Conservation (phyloP, 2,113 vertebrate genomes). For the Albula goreensis region DNA sequence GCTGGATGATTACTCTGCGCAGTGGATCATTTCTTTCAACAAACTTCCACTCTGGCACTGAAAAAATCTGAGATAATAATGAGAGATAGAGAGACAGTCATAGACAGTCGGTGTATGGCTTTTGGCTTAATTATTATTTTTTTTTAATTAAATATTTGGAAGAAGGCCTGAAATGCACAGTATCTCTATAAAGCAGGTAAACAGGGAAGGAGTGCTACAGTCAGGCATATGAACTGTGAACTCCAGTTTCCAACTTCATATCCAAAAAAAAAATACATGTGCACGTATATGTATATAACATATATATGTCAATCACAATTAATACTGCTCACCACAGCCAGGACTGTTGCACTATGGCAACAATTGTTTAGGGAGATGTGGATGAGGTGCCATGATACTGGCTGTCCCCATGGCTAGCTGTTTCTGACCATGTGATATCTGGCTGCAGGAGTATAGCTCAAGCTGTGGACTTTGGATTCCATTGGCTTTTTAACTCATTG, state of each 20-base stretch:
- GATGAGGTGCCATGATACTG: background rate
- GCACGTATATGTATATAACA: too few relatives aligned
- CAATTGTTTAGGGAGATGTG: background rate
- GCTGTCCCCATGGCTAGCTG: background rate
- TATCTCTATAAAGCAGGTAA: background rate
- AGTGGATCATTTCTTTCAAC: background rate
- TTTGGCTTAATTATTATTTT: background rate
- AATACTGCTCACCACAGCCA: background rate
- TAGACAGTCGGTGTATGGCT: background rate
- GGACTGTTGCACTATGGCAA: background rate
- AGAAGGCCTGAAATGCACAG: background rate
- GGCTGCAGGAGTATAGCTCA: background rate
- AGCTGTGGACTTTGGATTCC: background rate
- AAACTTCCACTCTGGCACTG: background rate
- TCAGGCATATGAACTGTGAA: background rate
- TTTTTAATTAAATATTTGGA: background rate
- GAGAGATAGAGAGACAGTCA: background rate
- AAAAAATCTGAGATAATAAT: background rate
- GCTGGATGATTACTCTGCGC: background rate
- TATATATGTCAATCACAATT: background rate
- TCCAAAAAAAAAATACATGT: too few relatives aligned
- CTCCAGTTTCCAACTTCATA: background rate
- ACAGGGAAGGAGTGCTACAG: background rate
- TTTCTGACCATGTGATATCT: too few relatives aligned
- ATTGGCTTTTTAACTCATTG: background rate